These are phyloP conservation scores for Perca flavescens DNA, from an alignment of 2,113 vertebrate genomes.

Conservation along the genomic window DNA sequence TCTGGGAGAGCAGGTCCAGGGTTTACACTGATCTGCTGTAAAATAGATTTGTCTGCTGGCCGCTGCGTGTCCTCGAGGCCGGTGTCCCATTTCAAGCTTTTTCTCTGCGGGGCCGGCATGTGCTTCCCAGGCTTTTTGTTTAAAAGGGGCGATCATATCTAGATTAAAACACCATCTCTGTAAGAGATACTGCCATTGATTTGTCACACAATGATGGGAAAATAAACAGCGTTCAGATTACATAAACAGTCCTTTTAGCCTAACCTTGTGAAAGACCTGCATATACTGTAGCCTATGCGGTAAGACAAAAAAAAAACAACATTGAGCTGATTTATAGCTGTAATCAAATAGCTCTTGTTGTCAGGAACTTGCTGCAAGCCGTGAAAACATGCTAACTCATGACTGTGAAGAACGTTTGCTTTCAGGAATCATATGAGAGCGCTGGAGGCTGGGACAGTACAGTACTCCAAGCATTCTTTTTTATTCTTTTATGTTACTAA, in stretches of 20 bases:
- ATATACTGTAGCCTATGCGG: background rate
- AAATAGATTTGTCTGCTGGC: conserved; percentile 61
- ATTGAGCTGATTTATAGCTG: conserved; percentile 48
- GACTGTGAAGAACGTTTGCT: conserved; percentile 72
- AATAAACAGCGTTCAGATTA: conserved; percentile 30
- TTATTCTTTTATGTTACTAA: conserved; percentile 14
- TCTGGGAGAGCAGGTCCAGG: conserved; percentile 54
- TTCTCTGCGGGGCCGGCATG: conserved; percentile 39
- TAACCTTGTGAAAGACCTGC: background rate
- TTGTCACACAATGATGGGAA: conserved; percentile 45
- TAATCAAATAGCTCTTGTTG: conserved; percentile 50
- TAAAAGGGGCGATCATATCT: conserved; percentile 47
- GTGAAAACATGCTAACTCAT: conserved; percentile 79
- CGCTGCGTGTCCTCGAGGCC: conserved; percentile 6
- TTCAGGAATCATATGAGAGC: conserved; percentile 79
- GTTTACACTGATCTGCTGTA: conserved; percentile 41
- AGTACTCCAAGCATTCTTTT: conserved; percentile 42
- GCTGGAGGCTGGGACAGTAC: conserved; percentile 67
- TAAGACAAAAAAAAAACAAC: background rate
- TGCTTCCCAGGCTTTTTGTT: conserved; percentile 54
- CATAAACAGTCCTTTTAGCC: conserved; percentile 28
- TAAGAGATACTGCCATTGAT: conserved; percentile 73
- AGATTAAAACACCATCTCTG: conserved; percentile 77
- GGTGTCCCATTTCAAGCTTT: conserved; percentile 65
- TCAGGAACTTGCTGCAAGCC: conserved; percentile 57